Conservation (phyloP, 2,797 vertebrate species). For the Catostomus latipinnis region DNA sequence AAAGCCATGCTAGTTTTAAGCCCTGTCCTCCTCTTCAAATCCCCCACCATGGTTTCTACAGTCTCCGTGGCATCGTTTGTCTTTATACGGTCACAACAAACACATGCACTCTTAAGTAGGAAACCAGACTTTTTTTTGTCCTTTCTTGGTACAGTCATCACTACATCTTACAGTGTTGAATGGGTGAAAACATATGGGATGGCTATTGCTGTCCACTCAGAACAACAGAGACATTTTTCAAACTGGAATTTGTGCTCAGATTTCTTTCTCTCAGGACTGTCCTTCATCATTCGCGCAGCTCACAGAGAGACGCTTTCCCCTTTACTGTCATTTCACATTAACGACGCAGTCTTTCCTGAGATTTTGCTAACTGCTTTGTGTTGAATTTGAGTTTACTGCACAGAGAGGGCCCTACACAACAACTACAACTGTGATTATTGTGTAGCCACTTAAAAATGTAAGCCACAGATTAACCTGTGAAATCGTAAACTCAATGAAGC, state of each 20-base stretch:
- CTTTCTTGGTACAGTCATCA: conserved; percentile 48
- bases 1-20: conserved; percentile 51
- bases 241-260: conserved; percentile 55
- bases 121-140: conserved; percentile 56
- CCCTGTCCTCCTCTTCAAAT: conserved; percentile 43
- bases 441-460: conserved; percentile 18
- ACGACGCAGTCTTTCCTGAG: conserved; percentile 8
- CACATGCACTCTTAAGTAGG: conserved; percentile 60
- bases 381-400: conserved; percentile 27
- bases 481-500: neutral
- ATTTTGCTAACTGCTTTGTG: neutral
- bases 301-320: conserved; percentile 42
- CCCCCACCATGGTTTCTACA: conserved; percentile 5
- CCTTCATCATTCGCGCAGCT: conserved; percentile 53
- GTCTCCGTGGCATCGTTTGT: conserved; percentile 65
- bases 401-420: conserved; percentile 18
- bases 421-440: conserved; percentile 6
- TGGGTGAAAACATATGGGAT: conserved; percentile 60
- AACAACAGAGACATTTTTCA: conserved; percentile 51
- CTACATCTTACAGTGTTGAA: conserved; percentile 59
- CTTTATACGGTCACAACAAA: conserved; percentile 66
- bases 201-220: conserved; percentile 57
- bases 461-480: neutral
- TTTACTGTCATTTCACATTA: conserved; percentile 59
- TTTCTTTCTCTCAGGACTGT: conserved; percentile 63